Evolutionary conservation across 1,140 invertebrate species (phyloP), one percentile per base, ranked within the genome.

Genomic region (Melitaea cinxia): DNA sequence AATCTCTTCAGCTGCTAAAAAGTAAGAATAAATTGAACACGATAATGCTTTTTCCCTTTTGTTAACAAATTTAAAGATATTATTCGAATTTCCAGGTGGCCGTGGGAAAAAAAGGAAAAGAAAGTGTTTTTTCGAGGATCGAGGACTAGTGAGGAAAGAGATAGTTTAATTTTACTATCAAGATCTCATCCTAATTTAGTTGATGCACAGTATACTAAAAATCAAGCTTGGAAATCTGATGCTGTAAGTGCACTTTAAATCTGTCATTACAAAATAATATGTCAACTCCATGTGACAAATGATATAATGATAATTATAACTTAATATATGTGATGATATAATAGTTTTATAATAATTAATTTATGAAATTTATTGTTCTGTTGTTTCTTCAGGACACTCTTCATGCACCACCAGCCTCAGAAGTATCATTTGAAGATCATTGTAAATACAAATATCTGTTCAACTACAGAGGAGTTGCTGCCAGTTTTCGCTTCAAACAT

Each of bases 151-250:
- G 92, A 94, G 17, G 97, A 99, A 85, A 91, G 98, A 65, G 98
- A 99, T 91, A 93, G 96, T 47, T 91, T 99, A n/a, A 91, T 99
- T 58, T 88, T 97, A 37, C 88, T 99, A 1, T 98, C 97, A 28
- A 92, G 98, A 64, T 93, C 93, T 39, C 84, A 94, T 42, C 95
- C 97, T 12, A 92, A 97, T 1, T 81, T 99, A 37, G 95, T 97
- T 15, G 96, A 99, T 93, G 98, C 98, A 6, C 93, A 96, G 66
- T 99, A 99, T 85, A 99, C 98, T 0, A 99, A 98, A 90, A 99
- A 99, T 92, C 98, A 99, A 92, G 98, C 98, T 0, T 99, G 98
- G 98, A 98, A 97, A 88, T 99, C 98, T 26, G 94, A 97, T 72
- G 93, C 93, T 63, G 95, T 95, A 92, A 87, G 78, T 73, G 12